Conservation (phyloP, 2,888 invertebrate species). For the Mesorhabditis belari region DNA sequence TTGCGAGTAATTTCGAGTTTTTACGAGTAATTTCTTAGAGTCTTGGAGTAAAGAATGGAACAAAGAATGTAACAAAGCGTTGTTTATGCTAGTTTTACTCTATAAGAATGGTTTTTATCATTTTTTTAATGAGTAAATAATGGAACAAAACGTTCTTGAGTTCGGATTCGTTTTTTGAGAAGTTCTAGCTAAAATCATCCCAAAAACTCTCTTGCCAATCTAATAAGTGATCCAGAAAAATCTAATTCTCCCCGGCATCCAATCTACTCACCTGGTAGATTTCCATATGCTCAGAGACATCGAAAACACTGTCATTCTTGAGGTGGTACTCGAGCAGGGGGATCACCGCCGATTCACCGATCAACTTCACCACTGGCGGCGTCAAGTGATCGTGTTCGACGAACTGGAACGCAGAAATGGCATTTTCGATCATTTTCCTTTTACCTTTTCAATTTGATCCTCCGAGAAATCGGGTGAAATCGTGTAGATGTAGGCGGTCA, state of each 20-base stretch:
- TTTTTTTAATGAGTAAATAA: too few species aligned
- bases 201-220: too few species aligned
- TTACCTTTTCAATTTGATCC: slow-evolving; percentile 3
- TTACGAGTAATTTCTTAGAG: too few species aligned
- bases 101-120: too few species aligned
- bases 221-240: too few species aligned
- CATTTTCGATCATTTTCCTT: not conserved
- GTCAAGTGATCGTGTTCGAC: slow-evolving; percentile 16
- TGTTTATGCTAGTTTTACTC: too few species aligned
- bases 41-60: too few species aligned
- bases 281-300: slow-evolving; percentile 50
- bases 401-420: not conserved
- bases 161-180: not conserved
- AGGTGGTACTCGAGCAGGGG: slow-evolving; percentile 47
- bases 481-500: slow-evolving; percentile 40
- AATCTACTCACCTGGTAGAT: slow-evolving; percentile 44
- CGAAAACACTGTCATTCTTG: slow-evolving; percentile 51
- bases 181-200: not conserved
- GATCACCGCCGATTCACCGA: slow-evolving; percentile 26
- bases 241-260: too few species aligned
- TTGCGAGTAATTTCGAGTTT: too few species aligned
- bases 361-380: slow-evolving; percentile 4
- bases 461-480: slow-evolving; percentile 14
- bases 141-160: too few species aligned
- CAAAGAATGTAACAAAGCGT: too few species aligned